These are phyloP conservation scores for Sciurus carolinensis DNA, from an alignment of 2,797 vertebrate species.

Conservation along the genomic window DNA sequence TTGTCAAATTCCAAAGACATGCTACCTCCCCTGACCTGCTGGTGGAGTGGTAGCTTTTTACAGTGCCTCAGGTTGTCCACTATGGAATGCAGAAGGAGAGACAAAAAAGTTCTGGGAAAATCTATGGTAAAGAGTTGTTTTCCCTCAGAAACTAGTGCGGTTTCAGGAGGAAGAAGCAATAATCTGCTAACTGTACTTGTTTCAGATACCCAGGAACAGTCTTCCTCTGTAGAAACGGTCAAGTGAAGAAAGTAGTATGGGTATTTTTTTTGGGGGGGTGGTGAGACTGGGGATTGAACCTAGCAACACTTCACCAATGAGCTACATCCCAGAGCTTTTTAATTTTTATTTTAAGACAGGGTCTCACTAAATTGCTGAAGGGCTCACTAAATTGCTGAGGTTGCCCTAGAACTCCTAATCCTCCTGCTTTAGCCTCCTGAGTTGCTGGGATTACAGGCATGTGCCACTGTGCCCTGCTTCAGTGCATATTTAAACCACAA, in stretches of 20 bases:
- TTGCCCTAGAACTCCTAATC: too few species aligned
- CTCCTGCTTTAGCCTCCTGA: too few species aligned
- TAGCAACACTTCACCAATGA: too few species aligned
- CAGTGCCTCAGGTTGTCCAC: not conserved
- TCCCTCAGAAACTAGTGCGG: conserved; percentile 45
- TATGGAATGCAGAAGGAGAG: not conserved
- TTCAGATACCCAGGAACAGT: not conserved
- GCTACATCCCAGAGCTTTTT: too few species aligned
- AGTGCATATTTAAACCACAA: conserved; percentile 1
- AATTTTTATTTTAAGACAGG: too few species aligned
- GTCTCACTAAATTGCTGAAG: too few species aligned
- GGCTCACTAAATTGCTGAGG: too few species aligned
- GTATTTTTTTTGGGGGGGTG: too few species aligned
- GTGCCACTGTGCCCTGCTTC: not conserved
- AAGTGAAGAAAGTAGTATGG: conserved; percentile 32
- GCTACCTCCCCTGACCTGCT: conserved; percentile 60
- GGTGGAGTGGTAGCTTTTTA: not conserved
- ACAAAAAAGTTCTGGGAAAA: conserved; percentile 28
- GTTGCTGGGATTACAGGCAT: too few species aligned
- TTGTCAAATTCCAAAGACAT: conserved; percentile 66
- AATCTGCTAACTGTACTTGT: not conserved
- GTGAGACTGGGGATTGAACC: too few species aligned
- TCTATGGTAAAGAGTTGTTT: not conserved
- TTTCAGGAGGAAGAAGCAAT: conserved; percentile 18
- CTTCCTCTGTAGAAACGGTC: conserved; percentile 33